Evolutionary conservation across 2,797 vertebrate genomes (phyloP).

Genomic region (Uromys caudimaculatus): DNA sequence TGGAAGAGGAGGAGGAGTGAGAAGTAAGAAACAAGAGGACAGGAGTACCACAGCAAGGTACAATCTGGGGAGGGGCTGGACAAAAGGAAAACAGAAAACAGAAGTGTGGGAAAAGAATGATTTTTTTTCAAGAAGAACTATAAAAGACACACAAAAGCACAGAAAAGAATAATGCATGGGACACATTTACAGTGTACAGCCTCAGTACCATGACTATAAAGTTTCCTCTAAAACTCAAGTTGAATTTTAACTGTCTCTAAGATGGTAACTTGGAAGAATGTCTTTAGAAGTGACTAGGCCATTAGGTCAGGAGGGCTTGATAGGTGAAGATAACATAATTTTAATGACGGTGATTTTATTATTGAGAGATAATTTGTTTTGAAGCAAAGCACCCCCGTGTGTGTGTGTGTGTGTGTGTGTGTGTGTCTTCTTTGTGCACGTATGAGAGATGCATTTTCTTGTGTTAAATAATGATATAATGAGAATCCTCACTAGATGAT

Average conservation of each 20-base stretch:
- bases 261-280: background rate
- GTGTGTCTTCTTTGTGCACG: too few relatives aligned
- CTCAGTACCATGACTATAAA: background rate
- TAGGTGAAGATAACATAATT: background rate
- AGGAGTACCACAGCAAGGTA: background rate
- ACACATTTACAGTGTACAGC: constrained; percentile 39
- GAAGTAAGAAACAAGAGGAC: rapidly evolving
- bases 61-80: too few relatives aligned
- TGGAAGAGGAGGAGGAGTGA: background rate
- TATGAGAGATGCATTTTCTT: background rate
- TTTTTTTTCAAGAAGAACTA: background rate
- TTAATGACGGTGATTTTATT: background rate
- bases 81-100: background rate
- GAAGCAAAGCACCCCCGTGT: background rate
- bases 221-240: background rate
- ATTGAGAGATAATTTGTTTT: background rate
- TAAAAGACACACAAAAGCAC: background rate
- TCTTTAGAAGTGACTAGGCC: background rate
- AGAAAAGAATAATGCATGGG: background rate
- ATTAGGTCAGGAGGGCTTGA: background rate
- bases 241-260: background rate
- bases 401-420: too few relatives aligned
- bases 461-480: background rate
- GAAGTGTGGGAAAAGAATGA: background rate
- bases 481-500: background rate